Base-by-base conservation (phyloP, 2,797 vertebrate species). In the Esox lucius region DNA sequence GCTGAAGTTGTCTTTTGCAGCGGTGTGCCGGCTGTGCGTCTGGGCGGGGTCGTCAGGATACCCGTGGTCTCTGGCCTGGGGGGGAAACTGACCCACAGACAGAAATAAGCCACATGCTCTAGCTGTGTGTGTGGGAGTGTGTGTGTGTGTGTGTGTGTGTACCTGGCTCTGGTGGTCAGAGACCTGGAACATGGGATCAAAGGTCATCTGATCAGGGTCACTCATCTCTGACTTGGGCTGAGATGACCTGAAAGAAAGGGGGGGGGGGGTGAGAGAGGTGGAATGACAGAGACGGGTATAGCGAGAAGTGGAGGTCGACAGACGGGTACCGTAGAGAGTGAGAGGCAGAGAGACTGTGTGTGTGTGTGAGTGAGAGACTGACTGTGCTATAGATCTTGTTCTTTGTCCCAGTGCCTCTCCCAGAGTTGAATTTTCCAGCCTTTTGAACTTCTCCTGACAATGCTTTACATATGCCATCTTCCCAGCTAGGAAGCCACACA, bases 401-500 rank as follows among this genome's bases (percentile, higher is more conserved):
- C 87, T 87, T 85, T 94, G 91, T 77, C 94, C 93, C 5, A 99
- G 83, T 69, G 90, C 91, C 71, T 97, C 95, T 90, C 94, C 97
- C 72, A 98, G 87, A 15, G 95, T 95, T 0, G 96, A 98, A 89
- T 96, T 95, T 80, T 97, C 94, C 77, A 98, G 87, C 68, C 82
- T 94, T 90, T 91, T 94, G 80, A 99, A 96, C 89, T 98, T 98
- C 85, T 97, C 95, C 48, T 93, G 93, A 86, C 97, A 99, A 3
- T 85, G 90, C 76, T 93, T 95, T 90, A 96, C 89, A 68, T 98
- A 99, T 0, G 96, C 97, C 73, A 97, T 73, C 84, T 96, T 98
- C 70, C 98, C 98, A 69, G 87, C 93, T 78, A 98, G 8, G 87
- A 94, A 98, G 68, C 96, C 92, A 86, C 79, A 91, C 24, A 91